Evolutionary conservation across 2,797 vertebrate genomes (phyloP).

Genomic region (Jordanella pulchra): DNA sequence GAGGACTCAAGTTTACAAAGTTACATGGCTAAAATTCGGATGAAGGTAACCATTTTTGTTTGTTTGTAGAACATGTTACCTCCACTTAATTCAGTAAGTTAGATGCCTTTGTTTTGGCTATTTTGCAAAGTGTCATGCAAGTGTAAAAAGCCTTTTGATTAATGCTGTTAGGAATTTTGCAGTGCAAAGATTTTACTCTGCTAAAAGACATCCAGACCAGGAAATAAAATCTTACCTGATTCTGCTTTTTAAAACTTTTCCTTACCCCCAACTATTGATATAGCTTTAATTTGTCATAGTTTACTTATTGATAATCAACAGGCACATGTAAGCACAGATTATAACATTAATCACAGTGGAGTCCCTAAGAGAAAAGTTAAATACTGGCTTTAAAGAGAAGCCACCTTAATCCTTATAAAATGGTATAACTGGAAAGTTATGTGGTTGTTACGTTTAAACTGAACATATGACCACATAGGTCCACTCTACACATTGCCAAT

Average conservation of each 20-base stretch:
- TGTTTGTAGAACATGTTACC: conserved; percentile 23
- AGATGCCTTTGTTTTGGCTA: conserved; percentile 10
- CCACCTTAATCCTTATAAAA: too few relatives aligned
- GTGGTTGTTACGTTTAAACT: neutral
- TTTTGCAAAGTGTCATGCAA: conserved; percentile 6
- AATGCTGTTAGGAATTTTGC: conserved; percentile 4
- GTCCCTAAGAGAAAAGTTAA: neutral
- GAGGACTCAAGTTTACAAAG: conserved; percentile 23
- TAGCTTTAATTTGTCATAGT: neutral
- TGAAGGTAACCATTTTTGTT: conserved; percentile 13
- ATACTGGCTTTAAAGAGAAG: neutral
- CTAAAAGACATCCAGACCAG: neutral
- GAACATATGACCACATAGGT: neutral
- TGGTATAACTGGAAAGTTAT: neutral
- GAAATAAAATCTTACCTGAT: neutral
- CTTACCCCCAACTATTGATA: neutral
- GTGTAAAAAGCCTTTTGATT: neutral
- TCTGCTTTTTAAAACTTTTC: neutral
- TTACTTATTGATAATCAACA: neutral
- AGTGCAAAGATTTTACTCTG: neutral
- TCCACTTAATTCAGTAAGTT: conserved; percentile 7
- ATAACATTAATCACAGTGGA: neutral
- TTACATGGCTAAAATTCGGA: conserved; percentile 18
- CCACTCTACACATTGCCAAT: neutral
- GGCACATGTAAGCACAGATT: neutral